Evolutionary conservation across 2,797 vertebrate genomes (phyloP).

Genomic region (Gambelia wislizenii): DNA sequence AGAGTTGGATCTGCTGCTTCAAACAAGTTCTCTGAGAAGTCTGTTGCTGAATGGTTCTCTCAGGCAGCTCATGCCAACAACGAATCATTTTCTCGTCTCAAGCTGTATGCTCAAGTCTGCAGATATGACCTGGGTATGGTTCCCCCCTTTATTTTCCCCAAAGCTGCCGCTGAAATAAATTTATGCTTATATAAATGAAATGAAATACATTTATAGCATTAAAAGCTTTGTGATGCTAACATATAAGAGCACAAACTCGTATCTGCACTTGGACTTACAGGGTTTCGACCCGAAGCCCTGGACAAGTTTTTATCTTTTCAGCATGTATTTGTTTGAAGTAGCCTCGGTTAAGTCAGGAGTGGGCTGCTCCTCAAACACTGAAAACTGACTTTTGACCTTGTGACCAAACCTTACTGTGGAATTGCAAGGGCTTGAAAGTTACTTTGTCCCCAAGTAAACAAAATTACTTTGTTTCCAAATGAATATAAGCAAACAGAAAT

Average conservation of each 20-base stretch:
- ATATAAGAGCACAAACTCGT: not conserved
- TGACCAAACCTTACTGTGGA: not conserved
- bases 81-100: conserved; percentile 94
- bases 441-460: not conserved
- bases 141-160: conserved; percentile 8
- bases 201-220: no score
- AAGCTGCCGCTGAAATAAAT: not conserved
- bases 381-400: not conserved
- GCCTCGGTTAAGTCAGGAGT: not conserved
- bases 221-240: no score
- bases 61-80: conserved; percentile 89
- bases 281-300: not conserved
- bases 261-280: not conserved
- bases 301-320: not conserved
- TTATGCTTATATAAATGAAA: not conserved
- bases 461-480: not conserved
- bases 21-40: conserved; percentile 90
- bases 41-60: conserved; percentile 97
- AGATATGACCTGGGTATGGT: conserved; percentile 93
- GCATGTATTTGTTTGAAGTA: not conserved
- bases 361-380: not conserved
- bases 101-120: conserved; percentile 98
- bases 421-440: not conserved
- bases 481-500: not conserved
- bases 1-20: conserved; percentile 89